Evolutionary conservation across 2,113 vertebrate species (phyloP).

Genomic region (Motacilla tschutschensis): DNA sequence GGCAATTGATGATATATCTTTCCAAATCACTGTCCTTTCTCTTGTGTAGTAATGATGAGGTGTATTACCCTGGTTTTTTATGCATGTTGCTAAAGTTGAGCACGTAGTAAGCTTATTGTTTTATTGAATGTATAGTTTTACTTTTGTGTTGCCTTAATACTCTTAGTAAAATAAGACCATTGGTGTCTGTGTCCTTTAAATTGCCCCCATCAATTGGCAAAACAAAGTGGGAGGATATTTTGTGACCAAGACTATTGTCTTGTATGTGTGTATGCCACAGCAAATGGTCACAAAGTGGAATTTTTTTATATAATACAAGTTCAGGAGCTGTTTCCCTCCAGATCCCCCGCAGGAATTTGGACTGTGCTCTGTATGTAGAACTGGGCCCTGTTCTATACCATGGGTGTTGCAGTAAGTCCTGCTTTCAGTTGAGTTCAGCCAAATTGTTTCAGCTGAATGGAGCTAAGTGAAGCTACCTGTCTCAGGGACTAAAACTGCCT

Average conservation of each 20-base stretch:
- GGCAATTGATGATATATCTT: background rate
- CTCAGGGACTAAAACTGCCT: background rate
- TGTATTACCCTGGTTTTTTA: background rate
- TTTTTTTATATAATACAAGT: background rate
- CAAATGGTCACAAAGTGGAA: background rate
- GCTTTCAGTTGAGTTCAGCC: background rate
- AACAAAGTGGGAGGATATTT: background rate
- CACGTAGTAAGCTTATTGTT: accelerated
- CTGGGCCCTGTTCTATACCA: background rate
- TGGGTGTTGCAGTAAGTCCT: background rate
- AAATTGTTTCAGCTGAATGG: background rate
- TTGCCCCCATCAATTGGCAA: background rate
- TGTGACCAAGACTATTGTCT: background rate
- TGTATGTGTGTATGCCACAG: background rate
- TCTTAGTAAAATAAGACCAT: background rate
- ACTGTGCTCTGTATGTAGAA: background rate
- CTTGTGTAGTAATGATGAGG: background rate
- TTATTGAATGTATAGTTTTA: background rate
- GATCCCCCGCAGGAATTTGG: background rate
- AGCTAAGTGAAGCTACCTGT: background rate
- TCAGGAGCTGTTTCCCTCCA: background rate
- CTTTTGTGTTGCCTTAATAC: background rate
- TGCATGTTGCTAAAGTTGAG: background rate
- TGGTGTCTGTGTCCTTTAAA: background rate
- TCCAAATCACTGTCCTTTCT: background rate